Conservation (phyloP, 2,888 invertebrate genomes). For the Drosophila formosana region DNA sequence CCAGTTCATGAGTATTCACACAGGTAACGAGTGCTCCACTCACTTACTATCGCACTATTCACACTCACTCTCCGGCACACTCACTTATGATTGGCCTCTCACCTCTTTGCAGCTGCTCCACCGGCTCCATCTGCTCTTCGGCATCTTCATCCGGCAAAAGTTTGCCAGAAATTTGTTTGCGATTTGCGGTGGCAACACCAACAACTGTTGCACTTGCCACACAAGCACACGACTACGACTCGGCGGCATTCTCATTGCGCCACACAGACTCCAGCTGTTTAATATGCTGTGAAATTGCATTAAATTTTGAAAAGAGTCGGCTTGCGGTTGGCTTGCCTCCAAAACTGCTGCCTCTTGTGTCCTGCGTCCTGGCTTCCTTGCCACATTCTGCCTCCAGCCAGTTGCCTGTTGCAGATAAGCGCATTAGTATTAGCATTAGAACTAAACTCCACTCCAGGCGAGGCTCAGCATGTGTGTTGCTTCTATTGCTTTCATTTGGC, state of each 20-base stretch:
- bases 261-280: constrained; percentile 67
- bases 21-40: constrained; percentile 25
- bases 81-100: constrained; percentile 60
- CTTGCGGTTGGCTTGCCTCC: constrained; percentile 40
- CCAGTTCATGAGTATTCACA: constrained; percentile 56
- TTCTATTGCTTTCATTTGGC: constrained; percentile 1
- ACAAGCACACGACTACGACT: neutral
- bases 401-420: constrained; percentile 65
- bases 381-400: constrained; percentile 9
- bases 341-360: constrained; percentile 25
- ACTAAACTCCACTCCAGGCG: constrained; percentile 14
- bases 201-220: constrained; percentile 55
- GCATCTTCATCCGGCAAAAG: constrained; percentile 43
- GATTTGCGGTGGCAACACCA: constrained; percentile 54
- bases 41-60: constrained; percentile 18
- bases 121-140: no score
- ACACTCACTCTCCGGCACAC: constrained; percentile 27
- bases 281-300: constrained; percentile 81
- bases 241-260: constrained; percentile 21
- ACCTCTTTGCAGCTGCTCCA: constrained; percentile 38
- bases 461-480: constrained; percentile 14
- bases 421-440: constrained; percentile 52
- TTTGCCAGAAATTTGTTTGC: constrained; percentile 59
- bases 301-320: constrained; percentile 70
- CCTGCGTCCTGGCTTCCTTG: constrained; percentile 18